Conservation (phyloP, 2,113 vertebrate species). For the Antechinus stuartii region DNA sequence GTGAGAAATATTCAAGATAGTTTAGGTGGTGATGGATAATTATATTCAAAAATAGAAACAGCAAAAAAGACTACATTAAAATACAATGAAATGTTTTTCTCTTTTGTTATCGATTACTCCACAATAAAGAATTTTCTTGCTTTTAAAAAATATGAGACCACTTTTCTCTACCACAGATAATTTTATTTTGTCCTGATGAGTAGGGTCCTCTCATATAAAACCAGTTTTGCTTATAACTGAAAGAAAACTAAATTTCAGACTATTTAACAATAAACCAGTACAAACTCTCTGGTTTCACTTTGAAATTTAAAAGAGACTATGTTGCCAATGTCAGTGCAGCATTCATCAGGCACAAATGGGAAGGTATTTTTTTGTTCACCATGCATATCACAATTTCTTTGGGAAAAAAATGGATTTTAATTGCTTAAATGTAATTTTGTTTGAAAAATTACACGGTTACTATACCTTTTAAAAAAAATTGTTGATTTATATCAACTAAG, state of each 20-base stretch:
- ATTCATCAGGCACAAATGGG: conserved; percentile 22
- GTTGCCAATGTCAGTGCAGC: conserved; percentile 1
- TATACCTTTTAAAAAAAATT: conserved; percentile 33
- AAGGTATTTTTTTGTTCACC: conserved; percentile 14
- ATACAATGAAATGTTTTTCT: conserved; percentile 10
- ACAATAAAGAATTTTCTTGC: conserved; percentile 32
- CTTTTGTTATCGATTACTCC: conserved; percentile 19
- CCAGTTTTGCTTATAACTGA: conserved; percentile 45
- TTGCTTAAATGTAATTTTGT: conserved; percentile 57
- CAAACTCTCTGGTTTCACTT: conserved; percentile 75
- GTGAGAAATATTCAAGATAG: neutral
- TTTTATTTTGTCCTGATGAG: conserved; percentile 40
- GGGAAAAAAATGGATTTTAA: conserved; percentile 57
- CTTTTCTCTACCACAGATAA: conserved; percentile 50
- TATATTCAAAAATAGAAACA: conserved; percentile 36
- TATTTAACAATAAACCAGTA: conserved; percentile 37
- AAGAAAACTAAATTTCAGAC: conserved; percentile 39
- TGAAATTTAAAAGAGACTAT: conserved; percentile 48
- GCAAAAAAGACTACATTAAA: conserved; percentile 62
- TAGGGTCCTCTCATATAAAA: conserved; percentile 64
- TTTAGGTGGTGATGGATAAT: neutral
- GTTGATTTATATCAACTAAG: conserved; percentile 57
- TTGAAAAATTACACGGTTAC: conserved; percentile 54
- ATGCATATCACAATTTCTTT: conserved; percentile 41
- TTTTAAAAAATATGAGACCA: conserved; percentile 53